Evolutionary conservation across 2,888 invertebrate species (phyloP).

Genomic region (Pseudolycoriella hygida): DNA sequence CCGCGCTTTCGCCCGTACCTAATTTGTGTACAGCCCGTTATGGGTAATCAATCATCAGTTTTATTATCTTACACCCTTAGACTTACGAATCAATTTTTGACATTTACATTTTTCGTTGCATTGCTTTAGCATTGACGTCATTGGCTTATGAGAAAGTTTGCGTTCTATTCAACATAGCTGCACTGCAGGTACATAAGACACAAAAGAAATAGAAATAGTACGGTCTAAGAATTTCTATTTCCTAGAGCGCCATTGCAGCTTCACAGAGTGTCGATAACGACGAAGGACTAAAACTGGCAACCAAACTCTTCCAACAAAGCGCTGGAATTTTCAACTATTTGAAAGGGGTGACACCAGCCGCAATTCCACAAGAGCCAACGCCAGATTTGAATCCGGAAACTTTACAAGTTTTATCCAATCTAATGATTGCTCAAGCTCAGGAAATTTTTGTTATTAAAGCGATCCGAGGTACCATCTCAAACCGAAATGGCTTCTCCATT

Average conservation of each 20-base stretch:
- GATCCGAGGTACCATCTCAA: conserved; percentile 61
- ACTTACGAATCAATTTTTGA: no score
- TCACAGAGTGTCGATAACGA: conserved; percentile 75
- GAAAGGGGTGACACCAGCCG: conserved; percentile 59
- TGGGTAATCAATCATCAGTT: no score
- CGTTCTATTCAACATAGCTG: conserved; percentile 90
- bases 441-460: conserved; percentile 94
- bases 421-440: conserved; percentile 97
- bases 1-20: no score
- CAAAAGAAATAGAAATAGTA: no score
- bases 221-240: no score
- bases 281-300: conserved; percentile 82
- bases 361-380: conserved; percentile 88
- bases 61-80: no score
- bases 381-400: conserved; percentile 90
- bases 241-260: conserved; percentile 58
- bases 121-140: conserved; percentile 58
- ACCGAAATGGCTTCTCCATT: no score
- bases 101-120: background rate
- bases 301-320: conserved; percentile 83
- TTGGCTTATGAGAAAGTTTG: conserved; percentile 87
- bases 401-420: conserved; percentile 60
- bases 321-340: conserved; percentile 79
- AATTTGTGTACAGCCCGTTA: no score
- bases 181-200: conserved; percentile 40